Evolutionary conservation across 1,140 invertebrate genomes (phyloP).

Genomic region (Tachypleus tridentatus): DNA sequence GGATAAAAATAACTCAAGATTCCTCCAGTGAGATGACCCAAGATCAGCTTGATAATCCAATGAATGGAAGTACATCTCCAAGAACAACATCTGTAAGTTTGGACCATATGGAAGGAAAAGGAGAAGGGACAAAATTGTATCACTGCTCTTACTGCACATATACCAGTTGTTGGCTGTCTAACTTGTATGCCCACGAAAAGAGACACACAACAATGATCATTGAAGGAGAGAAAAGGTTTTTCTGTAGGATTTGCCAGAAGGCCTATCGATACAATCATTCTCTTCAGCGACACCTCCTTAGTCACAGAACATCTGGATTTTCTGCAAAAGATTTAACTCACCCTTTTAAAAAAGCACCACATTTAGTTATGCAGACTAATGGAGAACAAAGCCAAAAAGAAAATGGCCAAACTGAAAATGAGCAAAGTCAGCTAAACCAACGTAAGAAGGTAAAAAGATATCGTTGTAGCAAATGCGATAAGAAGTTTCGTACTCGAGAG

Average conservation of each 20-base stretch:
- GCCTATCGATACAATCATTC: slow-evolving; percentile 30
- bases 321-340: slow-evolving; percentile 13
- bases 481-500: slow-evolving; percentile 33
- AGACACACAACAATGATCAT: slow-evolving; percentile 47
- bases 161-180: slow-evolving; percentile 72
- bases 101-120: slow-evolving; percentile 16
- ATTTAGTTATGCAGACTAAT: background rate
- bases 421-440: slow-evolving; percentile 1
- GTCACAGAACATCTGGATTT: slow-evolving; percentile 21
- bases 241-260: slow-evolving; percentile 30
- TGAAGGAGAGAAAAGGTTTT: slow-evolving; percentile 25
- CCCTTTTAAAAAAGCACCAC: slow-evolving; percentile 1
- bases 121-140: slow-evolving; percentile 50
- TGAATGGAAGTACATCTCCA: slow-evolving; percentile 16
- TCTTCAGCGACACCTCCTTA: slow-evolving; percentile 30
- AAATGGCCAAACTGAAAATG: background rate
- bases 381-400: slow-evolving; percentile 7
- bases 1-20: slow-evolving; percentile 17
- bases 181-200: slow-evolving; percentile 79
- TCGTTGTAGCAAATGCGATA: slow-evolving; percentile 38
- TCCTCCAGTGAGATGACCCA: slow-evolving; percentile 9
- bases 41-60: slow-evolving; percentile 11
- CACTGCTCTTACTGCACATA: slow-evolving; percentile 79
- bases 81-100: slow-evolving; percentile 1
- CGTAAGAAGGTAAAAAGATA: slow-evolving; percentile 28